These are phyloP conservation scores for Entomobrya proxima DNA, from an alignment of 2,888 invertebrate genomes.

Conservation along the genomic window DNA sequence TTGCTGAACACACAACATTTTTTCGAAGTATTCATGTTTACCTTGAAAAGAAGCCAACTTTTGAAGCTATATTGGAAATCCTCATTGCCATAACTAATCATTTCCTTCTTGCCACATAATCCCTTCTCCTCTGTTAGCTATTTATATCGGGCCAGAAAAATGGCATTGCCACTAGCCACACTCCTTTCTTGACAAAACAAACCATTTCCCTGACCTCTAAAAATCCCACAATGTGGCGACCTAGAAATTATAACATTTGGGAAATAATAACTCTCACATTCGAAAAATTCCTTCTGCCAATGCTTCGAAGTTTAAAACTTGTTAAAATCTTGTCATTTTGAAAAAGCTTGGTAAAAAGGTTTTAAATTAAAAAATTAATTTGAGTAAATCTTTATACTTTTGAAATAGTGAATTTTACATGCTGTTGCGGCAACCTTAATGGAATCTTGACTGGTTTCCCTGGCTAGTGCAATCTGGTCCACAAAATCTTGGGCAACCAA, in stretches of 20 bases:
- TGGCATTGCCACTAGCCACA: slow-evolving; percentile 93
- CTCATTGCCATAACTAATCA: slow-evolving; percentile 90
- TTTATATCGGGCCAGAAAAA: slow-evolving; percentile 88
- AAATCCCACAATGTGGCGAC: slow-evolving; percentile 87
- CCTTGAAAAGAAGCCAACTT: slow-evolving; percentile 84
- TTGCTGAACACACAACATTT: background rate
- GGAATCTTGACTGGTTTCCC: slow-evolving; percentile 84
- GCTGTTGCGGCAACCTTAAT: slow-evolving; percentile 92
- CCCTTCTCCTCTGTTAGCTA: slow-evolving; percentile 86
- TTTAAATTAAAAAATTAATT: too few relatives aligned
- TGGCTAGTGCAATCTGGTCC: slow-evolving; percentile 81
- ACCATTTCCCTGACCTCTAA: slow-evolving; percentile 87
- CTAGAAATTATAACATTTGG: too few relatives aligned
- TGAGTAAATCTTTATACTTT: background rate
- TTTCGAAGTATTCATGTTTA: background rate
- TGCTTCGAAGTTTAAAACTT: too few relatives aligned
- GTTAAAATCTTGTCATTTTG: too few relatives aligned
- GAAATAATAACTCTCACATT: too few relatives aligned
- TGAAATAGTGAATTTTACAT: slow-evolving; percentile 73
- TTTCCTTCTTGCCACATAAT: slow-evolving; percentile 83
- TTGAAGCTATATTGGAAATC: slow-evolving; percentile 94
- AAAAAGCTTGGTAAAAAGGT: too few relatives aligned
- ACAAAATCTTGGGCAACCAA: slow-evolving; percentile 84
- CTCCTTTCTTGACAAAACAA: slow-evolving; percentile 95
- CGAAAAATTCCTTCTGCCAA: too few relatives aligned